Evolutionary conservation across 2,113 vertebrate species (phyloP).

Genomic region (Procavia capensis): DNA sequence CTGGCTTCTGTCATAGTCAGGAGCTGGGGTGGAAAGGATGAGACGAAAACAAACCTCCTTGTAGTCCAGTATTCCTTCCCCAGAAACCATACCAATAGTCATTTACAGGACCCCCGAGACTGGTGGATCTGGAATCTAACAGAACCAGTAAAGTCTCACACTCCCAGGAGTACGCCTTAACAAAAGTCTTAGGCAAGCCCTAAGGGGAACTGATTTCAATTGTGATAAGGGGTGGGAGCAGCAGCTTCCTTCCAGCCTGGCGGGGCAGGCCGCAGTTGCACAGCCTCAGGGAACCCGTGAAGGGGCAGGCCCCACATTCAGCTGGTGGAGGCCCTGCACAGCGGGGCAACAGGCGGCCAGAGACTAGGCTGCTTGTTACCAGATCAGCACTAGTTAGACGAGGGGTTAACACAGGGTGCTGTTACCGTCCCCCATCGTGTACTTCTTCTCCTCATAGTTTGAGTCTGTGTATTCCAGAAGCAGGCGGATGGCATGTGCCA

Average conservation of each 20-base stretch:
- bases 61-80: fast-evolving
- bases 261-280: background rate
- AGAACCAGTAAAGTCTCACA: too few species aligned
- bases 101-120: background rate
- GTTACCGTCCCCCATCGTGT: background rate
- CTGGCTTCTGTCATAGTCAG: slow-evolving; percentile 71
- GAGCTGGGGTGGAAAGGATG: slow-evolving; percentile 81
- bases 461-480: slow-evolving; percentile 90
- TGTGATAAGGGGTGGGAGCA: background rate
- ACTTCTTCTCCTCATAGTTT: slow-evolving; percentile 86
- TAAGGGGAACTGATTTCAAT: too few species aligned
- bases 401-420: background rate
- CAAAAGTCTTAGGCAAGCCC: background rate
- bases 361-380: background rate
- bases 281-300: background rate
- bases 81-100: background rate
- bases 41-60: background rate
- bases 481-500: slow-evolving; percentile 87
- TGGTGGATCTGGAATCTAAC: background rate
- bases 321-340: too few species aligned
- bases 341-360: background rate
- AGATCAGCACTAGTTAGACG: background rate
- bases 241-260: background rate
- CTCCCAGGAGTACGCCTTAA: background rate
- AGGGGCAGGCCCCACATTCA: background rate